Conservation (phyloP, 2,888 invertebrate species). For the Napeogenes sylphis region DNA sequence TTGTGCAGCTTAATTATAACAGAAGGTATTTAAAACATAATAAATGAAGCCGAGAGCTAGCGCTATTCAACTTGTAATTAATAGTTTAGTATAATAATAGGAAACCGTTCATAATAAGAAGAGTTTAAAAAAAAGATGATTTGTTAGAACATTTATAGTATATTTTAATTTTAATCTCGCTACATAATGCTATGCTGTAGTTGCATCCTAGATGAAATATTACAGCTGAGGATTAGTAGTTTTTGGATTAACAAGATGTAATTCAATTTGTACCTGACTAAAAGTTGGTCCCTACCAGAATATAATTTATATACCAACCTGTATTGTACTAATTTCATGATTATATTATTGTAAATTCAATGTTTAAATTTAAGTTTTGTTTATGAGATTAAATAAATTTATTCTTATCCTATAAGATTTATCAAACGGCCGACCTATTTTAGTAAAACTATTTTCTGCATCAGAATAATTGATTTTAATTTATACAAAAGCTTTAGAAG, state of each 20-base stretch:
- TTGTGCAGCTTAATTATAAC: background rate
- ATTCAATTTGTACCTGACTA: conserved; percentile 39
- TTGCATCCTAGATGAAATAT: conserved; percentile 51
- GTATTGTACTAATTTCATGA: too few species aligned
- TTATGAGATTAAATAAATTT: too few species aligned
- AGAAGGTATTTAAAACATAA: conserved; percentile 1
- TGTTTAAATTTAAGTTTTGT: too few species aligned
- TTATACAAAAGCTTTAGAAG: too few species aligned
- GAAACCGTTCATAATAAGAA: conserved; percentile 1
- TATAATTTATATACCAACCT: background rate
- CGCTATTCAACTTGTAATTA: conserved; percentile 6
- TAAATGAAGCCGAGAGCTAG: conserved; percentile 1
- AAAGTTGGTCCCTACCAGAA: conserved; percentile 13
- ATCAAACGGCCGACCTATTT: too few species aligned
- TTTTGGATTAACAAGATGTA: conserved; percentile 40
- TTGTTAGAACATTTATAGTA: conserved; percentile 1
- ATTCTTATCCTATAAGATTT: too few species aligned
- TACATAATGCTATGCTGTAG: conserved; percentile 25
- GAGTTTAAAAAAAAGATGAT: conserved; percentile 3
- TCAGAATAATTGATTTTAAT: too few species aligned
- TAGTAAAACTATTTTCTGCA: too few species aligned
- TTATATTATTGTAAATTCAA: conserved; percentile 14
- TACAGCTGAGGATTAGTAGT: conserved; percentile 46
- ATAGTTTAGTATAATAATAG: conserved; percentile 4
- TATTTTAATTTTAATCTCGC: conserved; percentile 4